Base-by-base conservation (phyloP, 2,113 vertebrate species). In the Serilophus lunatus region DNA sequence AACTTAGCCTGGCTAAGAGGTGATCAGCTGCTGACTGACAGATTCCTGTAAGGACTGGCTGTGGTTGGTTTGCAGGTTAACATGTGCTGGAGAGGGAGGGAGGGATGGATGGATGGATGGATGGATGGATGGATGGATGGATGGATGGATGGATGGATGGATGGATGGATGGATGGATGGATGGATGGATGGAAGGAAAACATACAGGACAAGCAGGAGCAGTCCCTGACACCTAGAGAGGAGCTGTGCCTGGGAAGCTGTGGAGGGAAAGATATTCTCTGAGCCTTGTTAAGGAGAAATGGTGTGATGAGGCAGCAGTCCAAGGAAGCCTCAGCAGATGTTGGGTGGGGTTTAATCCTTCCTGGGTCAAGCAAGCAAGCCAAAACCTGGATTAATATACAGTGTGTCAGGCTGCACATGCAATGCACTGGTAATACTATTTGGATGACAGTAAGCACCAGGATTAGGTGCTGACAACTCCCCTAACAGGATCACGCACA, bases 381-480 rank as follows among this genome's bases (percentile, higher is more conserved):
- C 89, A 93, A 91, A 92, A 65, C 20, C 28, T 65, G 57, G 63
- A 97, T 91, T 84, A 91, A 94, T 51, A 66, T 12, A 28, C 51
- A 90, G 45, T 42, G 65, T 87, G 63, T 86, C 60, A 88, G 28
- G 88, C 92, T 92, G 86, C 63, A 95, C 50, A 57, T 69, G 78
- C 84, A 82, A 47, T 42, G 65, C 59, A 42, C 86, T 97, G 94
- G 91, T 88, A 91, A 12, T n/a, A 44, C 25, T 78, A 70, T 51
- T 24, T 92, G 93, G 88, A 86, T 1, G 14, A 84, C 33, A 90
- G 69, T n/a, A 78, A 96, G 78, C 44, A 88, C n/a, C 10, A 76
- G 92, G 82, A 96, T 80, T 65, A 95, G 56, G 68, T 94, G 88
- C 88, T 96, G 94, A 94, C 82, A 96, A 79, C 82, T 94, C 68